Evolutionary conservation across 2,113 vertebrate species (phyloP).

Genomic region (Leiothrix lutea): DNA sequence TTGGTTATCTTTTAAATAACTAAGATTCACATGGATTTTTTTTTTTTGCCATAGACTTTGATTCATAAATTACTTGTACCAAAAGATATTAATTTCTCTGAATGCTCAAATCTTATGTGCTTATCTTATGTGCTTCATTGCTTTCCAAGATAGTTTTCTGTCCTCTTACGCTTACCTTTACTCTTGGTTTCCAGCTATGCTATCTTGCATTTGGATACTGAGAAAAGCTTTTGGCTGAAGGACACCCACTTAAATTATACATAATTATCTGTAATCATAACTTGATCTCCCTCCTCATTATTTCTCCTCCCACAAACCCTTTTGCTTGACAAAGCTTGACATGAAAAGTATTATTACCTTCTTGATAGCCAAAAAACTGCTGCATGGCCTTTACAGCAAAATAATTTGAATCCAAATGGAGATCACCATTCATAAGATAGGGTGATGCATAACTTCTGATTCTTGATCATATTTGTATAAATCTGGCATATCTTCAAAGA

Average conservation of each 20-base stretch:
- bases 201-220: background rate
- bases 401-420: background rate
- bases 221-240: background rate
- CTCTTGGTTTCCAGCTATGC: background rate
- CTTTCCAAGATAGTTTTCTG: background rate
- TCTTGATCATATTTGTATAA: background rate
- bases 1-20: background rate
- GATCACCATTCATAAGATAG: background rate
- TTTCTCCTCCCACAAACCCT: background rate
- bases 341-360: background rate
- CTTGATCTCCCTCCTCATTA: background rate
- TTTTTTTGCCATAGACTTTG: background rate
- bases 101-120: background rate
- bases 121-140: background rate
- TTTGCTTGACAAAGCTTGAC: background rate
- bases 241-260: background rate
- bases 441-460: background rate
- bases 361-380: background rate
- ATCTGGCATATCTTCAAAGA: background rate
- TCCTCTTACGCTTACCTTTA: background rate
- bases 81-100: background rate
- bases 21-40: background rate
- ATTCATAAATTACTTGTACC: background rate
- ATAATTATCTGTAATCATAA: background rate
- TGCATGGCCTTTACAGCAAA: background rate